These are phyloP conservation scores for Luperina testacea DNA, from an alignment of 2,888 invertebrate species.

Conservation along the genomic window DNA sequence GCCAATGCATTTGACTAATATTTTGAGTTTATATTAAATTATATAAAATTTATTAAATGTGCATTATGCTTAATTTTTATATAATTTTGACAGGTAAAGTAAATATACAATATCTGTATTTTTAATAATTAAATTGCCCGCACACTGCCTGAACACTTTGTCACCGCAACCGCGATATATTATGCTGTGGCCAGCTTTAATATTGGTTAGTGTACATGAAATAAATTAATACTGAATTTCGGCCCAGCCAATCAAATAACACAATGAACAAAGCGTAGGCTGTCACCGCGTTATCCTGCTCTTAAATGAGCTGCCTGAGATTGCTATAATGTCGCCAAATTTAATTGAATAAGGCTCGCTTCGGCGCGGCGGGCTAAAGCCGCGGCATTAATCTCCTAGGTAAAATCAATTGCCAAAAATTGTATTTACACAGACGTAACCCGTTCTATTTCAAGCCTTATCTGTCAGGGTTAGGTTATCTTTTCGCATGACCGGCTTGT, in stretches of 20 bases:
- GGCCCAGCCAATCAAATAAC: slow-evolving; percentile 75
- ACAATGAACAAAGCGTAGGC: slow-evolving; percentile 77
- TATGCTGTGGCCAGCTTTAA: slow-evolving; percentile 35
- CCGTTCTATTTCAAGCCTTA: slow-evolving; percentile 74
- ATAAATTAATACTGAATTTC: slow-evolving; percentile 60
- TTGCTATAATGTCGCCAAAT: slow-evolving; percentile 88
- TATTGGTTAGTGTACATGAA: slow-evolving; percentile 54
- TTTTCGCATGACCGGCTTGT: slow-evolving; percentile 72
- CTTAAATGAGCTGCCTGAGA: slow-evolving; percentile 85
- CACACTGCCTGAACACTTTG: slow-evolving; percentile 26
- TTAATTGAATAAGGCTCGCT: slow-evolving; percentile 90
- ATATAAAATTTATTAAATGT: not conserved
- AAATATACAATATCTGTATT: not conserved
- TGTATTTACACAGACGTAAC: slow-evolving; percentile 76
- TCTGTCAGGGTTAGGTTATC: slow-evolving; percentile 73
- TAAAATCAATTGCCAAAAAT: slow-evolving; percentile 89
- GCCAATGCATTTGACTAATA: not conserved
- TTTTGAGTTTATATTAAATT: not conserved
- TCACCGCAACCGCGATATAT: slow-evolving; percentile 30
- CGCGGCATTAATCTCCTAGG: slow-evolving; percentile 86
- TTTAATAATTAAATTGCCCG: slow-evolving; percentile 28
- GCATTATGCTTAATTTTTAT: not conserved
- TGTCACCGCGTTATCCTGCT: slow-evolving; percentile 77
- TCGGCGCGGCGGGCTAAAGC: slow-evolving; percentile 80
- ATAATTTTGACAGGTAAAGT: not conserved